Evolutionary conservation across 2,113 vertebrate species (phyloP).

Genomic region (Oncorhynchus nerka): DNA sequence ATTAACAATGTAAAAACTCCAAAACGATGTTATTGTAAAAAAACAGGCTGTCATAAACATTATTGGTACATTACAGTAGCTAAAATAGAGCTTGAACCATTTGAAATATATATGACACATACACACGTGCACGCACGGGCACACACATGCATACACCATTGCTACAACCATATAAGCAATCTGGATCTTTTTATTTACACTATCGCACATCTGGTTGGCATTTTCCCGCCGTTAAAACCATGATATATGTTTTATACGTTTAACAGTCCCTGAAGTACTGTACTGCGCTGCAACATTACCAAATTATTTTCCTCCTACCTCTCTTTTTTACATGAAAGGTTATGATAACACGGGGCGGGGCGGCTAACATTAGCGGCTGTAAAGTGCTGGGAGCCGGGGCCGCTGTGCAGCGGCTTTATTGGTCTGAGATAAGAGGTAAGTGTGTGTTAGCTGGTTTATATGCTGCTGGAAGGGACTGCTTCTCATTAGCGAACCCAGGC

Average conservation of each 20-base stretch:
- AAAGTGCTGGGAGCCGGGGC: slow-evolving; percentile 49
- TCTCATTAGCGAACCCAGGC: slow-evolving; percentile 23
- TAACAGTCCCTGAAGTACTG: slow-evolving; percentile 46
- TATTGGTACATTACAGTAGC: slow-evolving; percentile 38
- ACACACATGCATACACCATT: slow-evolving; percentile 4
- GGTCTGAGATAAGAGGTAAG: slow-evolving; percentile 65
- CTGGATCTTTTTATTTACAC: slow-evolving; percentile 37
- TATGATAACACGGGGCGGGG: too few species aligned
- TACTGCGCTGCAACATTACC: slow-evolving; percentile 27
- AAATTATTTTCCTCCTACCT: slow-evolving; percentile 14
- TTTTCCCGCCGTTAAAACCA: slow-evolving; percentile 35
- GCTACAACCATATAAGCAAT: slow-evolving; percentile 8
- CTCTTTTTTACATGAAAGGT: too few species aligned
- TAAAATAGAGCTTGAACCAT: too few species aligned
- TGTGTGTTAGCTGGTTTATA: slow-evolving; percentile 65
- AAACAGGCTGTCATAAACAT: slow-evolving; percentile 35
- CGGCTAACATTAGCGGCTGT: slow-evolving; percentile 40
- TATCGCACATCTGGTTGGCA: slow-evolving; percentile 56
- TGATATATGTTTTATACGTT: slow-evolving; percentile 46
- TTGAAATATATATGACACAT: not conserved
- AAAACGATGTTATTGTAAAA: slow-evolving; percentile 14
- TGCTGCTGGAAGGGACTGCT: slow-evolving; percentile 58
- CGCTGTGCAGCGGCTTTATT: slow-evolving; percentile 68
- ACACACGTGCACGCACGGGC: slow-evolving; percentile 11
- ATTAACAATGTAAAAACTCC: slow-evolving; percentile 27